Conservation (phyloP, 2,113 vertebrate species). For the Epinephelus cyanopodus region DNA sequence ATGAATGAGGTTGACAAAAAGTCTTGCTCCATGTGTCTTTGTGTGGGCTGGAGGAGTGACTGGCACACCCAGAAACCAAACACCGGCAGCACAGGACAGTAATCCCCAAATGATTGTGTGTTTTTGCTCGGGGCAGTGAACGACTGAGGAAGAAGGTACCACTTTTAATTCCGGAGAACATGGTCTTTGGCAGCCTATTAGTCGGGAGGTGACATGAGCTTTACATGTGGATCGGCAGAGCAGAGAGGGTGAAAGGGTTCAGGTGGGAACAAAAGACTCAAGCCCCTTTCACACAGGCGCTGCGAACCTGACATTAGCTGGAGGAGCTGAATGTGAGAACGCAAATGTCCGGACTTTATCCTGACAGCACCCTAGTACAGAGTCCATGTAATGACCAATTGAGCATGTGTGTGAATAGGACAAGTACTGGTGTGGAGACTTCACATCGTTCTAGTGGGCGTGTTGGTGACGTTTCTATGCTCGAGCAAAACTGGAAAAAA, state of each 20-base stretch:
- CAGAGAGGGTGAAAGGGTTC: conserved; percentile 28
- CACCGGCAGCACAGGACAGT: conserved; percentile 58
- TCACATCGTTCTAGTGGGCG: too few relatives aligned
- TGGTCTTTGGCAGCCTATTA: conserved; percentile 38
- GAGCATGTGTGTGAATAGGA: too few relatives aligned
- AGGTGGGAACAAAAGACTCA: conserved; percentile 7
- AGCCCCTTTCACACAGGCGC: too few relatives aligned
- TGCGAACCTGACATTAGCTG: too few relatives aligned
- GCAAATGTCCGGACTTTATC: too few relatives aligned
- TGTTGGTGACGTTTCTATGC: too few relatives aligned
- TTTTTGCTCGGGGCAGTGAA: conserved; percentile 41
- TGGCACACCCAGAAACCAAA: conserved; percentile 78
- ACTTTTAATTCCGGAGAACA: conserved; percentile 52
- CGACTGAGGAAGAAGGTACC: conserved; percentile 28
- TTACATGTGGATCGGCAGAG: background rate
- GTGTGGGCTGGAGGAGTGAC: conserved; percentile 62
- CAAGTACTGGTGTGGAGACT: too few relatives aligned
- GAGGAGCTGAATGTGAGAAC: too few relatives aligned
- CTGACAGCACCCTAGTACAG: too few relatives aligned
- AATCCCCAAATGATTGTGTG: conserved; percentile 67
- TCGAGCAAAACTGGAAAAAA: too few relatives aligned
- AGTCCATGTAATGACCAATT: too few relatives aligned
- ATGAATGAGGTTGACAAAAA: conserved; percentile 8
- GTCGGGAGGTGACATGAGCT: conserved; percentile 26
- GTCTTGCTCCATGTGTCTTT: conserved; percentile 32